phyloP scores from a whole-genome alignment of 2,113 vertebrate species.

The Micronycteris hirsuta region DNA sequence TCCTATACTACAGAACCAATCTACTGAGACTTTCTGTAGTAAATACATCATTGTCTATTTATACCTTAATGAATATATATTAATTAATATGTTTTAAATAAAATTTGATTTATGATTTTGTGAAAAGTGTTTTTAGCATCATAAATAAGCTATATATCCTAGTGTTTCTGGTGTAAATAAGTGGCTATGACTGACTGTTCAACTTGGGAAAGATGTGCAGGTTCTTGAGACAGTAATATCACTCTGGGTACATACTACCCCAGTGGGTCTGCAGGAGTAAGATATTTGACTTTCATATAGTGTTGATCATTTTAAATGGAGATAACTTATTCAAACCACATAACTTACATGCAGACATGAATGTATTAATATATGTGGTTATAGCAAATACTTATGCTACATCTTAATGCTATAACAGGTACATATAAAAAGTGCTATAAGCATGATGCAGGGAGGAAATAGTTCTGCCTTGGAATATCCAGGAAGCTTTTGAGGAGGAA shows the following conservation, averaged over 20 bases:
- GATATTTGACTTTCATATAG: neutral
- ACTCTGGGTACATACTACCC: neutral
- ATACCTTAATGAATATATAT: neutral
- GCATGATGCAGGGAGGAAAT: neutral
- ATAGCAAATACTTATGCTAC: neutral
- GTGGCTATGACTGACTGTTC: neutral
- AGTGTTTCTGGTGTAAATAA: constrained; percentile 13
- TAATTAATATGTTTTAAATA: neutral
- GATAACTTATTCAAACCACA: neutral
- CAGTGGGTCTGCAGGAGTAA: neutral
- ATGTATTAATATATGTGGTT: neutral
- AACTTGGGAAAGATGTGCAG: neutral
- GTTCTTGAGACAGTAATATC: neutral
- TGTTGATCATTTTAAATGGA: neutral
- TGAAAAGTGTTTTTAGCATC: neutral
- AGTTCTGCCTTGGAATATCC: neutral
- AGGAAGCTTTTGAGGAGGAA: constrained; percentile 11
- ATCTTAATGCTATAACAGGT: neutral
- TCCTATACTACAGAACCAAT: neutral
- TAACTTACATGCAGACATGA: neutral
- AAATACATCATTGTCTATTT: neutral
- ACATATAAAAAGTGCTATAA: neutral
- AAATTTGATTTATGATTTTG: neutral
- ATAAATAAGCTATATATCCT: neutral
- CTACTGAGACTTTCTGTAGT: neutral